Evolutionary conservation across 2,888 invertebrate species (phyloP), one percentile per base, ranked within the genome.

Genomic region (Drosophila anceps): DNA sequence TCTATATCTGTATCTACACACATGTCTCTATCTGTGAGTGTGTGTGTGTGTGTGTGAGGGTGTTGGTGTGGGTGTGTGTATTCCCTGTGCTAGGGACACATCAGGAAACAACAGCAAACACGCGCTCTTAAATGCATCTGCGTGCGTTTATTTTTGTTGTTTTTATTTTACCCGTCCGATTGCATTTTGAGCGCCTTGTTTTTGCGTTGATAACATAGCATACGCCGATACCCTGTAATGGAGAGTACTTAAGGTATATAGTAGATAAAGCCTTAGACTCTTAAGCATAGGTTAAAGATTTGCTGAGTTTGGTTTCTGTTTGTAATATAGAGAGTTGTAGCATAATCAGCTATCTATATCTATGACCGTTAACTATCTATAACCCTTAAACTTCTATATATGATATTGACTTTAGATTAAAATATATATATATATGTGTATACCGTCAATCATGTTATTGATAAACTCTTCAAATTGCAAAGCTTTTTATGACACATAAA

Each of bases 111-210:
- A 73, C 51, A 24, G 58, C 67, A 75, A 88, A 84, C 83, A 83
- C 68, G 79, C 69, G 73, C 57, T 67, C 84, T 46, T 54, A 61
- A 88, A 89, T 84, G 84, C 84, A 84, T 84, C 84, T 84, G 84
- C 81, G 81, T 77, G 81, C 66, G 81, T 87, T 81, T 79, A 27
- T 29, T 31, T n/a, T n/a, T n/a, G n/a, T n/a, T 48, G 31, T 31
- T n/a, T 54, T 37, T n/a, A n/a, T 54, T 54, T 24, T 54, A 62
- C 70, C 80, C 65, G 58, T 75, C 59, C 20, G 51, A 33, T 44
- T 54, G 43, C 55, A 53, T 54, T 31, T 31, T 2, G 20, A 29
- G 24, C 54, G 37, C 13, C 44, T 39, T 20, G 55, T 57, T 53
- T 13, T 46, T 41, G 43, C 39, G 18, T 13, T 31, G 31, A 20